Evolutionary conservation across 2,888 invertebrate species (phyloP).

Genomic region (Drosophila ustulata): DNA sequence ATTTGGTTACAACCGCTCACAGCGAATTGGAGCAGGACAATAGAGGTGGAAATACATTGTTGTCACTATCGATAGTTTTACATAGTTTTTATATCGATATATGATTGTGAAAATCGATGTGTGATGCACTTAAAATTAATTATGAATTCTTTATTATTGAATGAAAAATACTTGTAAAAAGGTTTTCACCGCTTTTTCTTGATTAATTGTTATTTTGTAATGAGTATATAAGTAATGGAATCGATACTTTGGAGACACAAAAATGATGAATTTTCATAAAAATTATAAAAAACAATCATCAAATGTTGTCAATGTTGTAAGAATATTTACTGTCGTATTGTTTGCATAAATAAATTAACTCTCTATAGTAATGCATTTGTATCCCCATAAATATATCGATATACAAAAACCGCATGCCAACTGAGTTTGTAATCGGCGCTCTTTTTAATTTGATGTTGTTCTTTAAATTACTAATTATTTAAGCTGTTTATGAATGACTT

Average conservation of each 20-base stretch:
- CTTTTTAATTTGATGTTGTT: background rate
- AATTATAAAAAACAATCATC: background rate
- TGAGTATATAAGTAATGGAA: background rate
- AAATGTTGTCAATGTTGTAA: background rate
- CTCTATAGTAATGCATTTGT: too few species aligned
- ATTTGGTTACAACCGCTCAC: background rate
- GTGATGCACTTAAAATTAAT: background rate
- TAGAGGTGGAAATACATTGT: background rate
- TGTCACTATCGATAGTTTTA: background rate
- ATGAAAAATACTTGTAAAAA: too few species aligned
- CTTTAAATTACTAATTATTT: background rate
- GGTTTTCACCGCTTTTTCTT: too few species aligned
- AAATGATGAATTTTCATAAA: background rate
- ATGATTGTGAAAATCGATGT: background rate
- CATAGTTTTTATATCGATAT: background rate
- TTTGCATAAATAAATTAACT: too few species aligned
- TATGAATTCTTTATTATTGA: too few species aligned
- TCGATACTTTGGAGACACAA: background rate
- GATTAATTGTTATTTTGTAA: background rate
- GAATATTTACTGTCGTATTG: too few species aligned
- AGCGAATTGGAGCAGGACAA: slow-evolving; percentile 7
- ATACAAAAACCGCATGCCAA: background rate
- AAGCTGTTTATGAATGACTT: background rate
- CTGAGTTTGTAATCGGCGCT: background rate
- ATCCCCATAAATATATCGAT: background rate